Base-by-base conservation (phyloP, 2,113 vertebrate genomes). In the Buteo buteo region DNA sequence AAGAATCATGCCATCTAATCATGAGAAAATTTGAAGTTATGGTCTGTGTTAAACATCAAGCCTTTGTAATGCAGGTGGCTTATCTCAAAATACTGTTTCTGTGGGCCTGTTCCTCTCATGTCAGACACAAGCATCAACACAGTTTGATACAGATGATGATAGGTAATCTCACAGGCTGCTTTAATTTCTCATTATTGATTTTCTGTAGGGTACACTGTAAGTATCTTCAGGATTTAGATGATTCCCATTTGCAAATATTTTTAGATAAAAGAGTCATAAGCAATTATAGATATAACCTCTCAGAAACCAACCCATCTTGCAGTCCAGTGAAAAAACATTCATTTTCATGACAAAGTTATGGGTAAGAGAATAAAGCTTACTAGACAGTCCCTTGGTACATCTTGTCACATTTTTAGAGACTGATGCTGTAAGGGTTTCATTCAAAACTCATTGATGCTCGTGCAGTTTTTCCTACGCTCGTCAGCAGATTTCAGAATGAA, bases 221-320 rank as follows among this genome's bases (percentile, higher is more conserved):
- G 55, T 65, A 90, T 88, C 82, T 78, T 74, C 86, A 81, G 73
- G 82, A 91, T 93, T 94, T 97, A 97, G 82, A 64, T 72, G 55
- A 90, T 81, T 93, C 86, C 77, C 83, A 95, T 95, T 86, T 84
- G 90, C 74, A 93, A 96, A 95, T 94, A 96, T 91, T 93, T 96
- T 90, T 88, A 95, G 83, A 95, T 89, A 92, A 71, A 49, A 78
- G 40, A 95, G 62, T 81, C 57, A 86, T 47, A 82, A 74, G 78
- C 92, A 93, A 86, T 93, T 94, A 86, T 24, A 69, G 77, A 94
- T 76, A 77, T 88, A 78, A 64, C 86, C 71, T 88, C 59, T 95
- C 79, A 86, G 76, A 97, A 96, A 94, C 70, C 86, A 95, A 58
- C 77, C 21, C 57, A 70, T 83, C 88, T 82, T 62, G 64, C 57